These are phyloP conservation scores for Neomorphus geoffroyi DNA, from an alignment of 2,797 vertebrate species.

Conservation along the genomic window DNA sequence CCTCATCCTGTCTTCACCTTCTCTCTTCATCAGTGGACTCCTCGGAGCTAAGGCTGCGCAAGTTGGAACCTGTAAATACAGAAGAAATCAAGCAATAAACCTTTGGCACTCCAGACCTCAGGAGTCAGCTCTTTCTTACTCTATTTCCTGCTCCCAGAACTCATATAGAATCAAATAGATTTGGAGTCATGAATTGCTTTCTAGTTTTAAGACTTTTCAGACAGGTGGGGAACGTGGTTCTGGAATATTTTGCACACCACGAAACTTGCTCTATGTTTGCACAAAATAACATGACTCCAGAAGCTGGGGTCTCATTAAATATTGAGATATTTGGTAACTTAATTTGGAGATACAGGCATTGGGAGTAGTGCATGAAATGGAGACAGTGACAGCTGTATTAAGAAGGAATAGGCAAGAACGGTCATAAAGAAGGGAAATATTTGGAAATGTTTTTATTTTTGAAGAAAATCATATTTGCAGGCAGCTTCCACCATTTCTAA, in stretches of 20 bases:
- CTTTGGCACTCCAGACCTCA: not conserved
- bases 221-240: not conserved
- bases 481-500: accelerated
- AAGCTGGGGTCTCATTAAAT: not conserved
- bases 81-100: not conserved
- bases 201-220: not conserved
- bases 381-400: not conserved
- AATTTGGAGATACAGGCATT: not conserved
- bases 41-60: not conserved
- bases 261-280: not conserved
- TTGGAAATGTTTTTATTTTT: not conserved
- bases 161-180: accelerated
- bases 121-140: not conserved
- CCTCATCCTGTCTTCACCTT: not conserved
- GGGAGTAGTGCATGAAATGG: not conserved
- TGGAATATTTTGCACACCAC: not conserved
- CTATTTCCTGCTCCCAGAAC: not conserved
- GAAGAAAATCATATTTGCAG: not conserved
- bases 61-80: not conserved
- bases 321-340: not conserved
- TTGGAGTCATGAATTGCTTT: not conserved
- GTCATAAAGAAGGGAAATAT: not conserved
- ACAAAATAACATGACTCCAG: not conserved
- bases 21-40: not conserved
- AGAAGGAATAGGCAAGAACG: not conserved